Evolutionary conservation across 1,140 invertebrate species (phyloP).

Genomic region (Myzus persicae): DNA sequence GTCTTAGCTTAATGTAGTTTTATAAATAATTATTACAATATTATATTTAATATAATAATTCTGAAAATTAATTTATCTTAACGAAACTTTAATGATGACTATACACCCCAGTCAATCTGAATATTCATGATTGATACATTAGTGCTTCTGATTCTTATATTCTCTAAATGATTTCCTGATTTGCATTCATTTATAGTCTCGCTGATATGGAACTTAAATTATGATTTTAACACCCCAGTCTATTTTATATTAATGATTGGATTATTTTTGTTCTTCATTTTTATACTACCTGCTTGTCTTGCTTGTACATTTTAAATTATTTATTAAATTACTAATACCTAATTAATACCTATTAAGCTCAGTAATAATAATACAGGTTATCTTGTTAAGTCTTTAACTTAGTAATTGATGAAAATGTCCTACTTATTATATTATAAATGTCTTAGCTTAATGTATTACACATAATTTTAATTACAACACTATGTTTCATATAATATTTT

Average conservation of each 20-base stretch:
- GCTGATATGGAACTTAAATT: background rate
- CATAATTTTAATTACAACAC: too few species aligned
- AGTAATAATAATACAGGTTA: background rate
- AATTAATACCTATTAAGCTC: too few species aligned
- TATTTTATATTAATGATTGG: background rate
- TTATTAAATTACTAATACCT: too few species aligned
- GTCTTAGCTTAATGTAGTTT: too few species aligned
- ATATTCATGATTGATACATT: conserved; percentile 5
- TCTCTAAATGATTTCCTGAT: background rate
- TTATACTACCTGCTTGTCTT: too few species aligned
- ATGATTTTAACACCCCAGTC: background rate
- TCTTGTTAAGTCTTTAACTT: background rate
- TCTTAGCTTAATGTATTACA: too few species aligned
- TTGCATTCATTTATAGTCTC: too few species aligned
- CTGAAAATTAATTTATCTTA: background rate
- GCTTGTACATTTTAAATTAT: background rate
- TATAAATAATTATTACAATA: too few species aligned
- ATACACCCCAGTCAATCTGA: conserved; percentile 24
- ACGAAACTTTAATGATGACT: background rate
- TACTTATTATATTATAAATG: background rate
- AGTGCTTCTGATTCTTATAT: background rate
- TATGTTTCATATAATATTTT: too few species aligned
- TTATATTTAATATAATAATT: too few species aligned
- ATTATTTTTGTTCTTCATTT: background rate
- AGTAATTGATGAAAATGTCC: background rate